Conservation (phyloP, 2,113 vertebrate species). For the Holacanthus passer region DNA sequence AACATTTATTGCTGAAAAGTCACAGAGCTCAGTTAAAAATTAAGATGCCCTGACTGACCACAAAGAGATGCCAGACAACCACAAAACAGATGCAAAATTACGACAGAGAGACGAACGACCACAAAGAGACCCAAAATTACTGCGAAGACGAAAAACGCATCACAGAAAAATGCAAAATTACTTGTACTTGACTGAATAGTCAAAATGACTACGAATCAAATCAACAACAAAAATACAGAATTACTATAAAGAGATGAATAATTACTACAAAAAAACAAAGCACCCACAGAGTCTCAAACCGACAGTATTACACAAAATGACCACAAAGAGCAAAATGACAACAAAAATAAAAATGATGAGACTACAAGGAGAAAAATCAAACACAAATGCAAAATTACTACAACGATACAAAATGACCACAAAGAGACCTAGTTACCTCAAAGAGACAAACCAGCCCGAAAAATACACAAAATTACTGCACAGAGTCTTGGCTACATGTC, state of each 20-base stretch:
- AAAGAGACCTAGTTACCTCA: background rate
- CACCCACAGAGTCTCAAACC: no score
- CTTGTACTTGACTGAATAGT: no score
- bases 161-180: no score
- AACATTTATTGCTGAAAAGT: background rate
- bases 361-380: no score
- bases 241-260: conserved; percentile 1
- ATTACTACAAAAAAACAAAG: no score
- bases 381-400: no score
- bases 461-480: background rate
- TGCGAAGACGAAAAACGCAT: no score
- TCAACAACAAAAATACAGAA: no score
- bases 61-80: background rate
- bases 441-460: background rate
- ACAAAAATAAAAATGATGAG: background rate
- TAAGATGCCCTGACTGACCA: background rate
- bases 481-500: background rate
- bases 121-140: no score
- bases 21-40: background rate
- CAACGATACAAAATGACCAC: background rate
- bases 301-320: no score
- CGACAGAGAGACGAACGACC: background rate
- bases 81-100: background rate
- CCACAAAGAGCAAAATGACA: no score
- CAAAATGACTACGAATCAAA: no score